Percentiles rank a stretch among this genome's conserved stretches.
These are phyloP conservation scores for Antheraea yamamai DNA, from an alignment of 2,888 invertebrate genomes.

Conservation along the genomic window DNA sequence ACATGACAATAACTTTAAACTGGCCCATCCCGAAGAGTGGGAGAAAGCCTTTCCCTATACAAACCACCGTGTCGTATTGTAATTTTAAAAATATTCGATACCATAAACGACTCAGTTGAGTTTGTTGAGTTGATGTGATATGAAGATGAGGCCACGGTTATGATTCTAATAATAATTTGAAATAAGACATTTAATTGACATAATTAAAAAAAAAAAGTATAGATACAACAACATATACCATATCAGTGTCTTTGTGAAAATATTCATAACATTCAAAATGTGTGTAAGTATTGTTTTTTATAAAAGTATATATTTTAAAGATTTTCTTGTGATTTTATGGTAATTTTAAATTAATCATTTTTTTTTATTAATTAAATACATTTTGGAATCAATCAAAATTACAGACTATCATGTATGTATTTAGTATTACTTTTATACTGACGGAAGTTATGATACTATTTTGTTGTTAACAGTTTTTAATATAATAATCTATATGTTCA, in stretches of 20 bases:
- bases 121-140: not conserved
- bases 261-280: not conserved
- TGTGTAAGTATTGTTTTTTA: not conserved
- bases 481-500: too few relatives aligned
- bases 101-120: not conserved
- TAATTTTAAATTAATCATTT: too few relatives aligned
- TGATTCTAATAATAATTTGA: not conserved
- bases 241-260: not conserved
- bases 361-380: too few relatives aligned
- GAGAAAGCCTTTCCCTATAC: slow-evolving; percentile 40
- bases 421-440: too few relatives aligned
- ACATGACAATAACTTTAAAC: slow-evolving; percentile 24
- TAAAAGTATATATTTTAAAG: too few relatives aligned
- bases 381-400: too few relatives aligned
- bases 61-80: not conserved
- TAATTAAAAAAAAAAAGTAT: not conserved
- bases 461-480: too few relatives aligned
- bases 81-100: not conserved
- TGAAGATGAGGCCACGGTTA: not conserved
- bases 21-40: slow-evolving; percentile 32
- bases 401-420: too few relatives aligned
- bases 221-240: not conserved
- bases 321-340: too few relatives aligned
- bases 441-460: too few relatives aligned
- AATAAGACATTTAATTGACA: not conserved